Evolutionary conservation across 2,113 vertebrate genomes (phyloP).

Genomic region (Psittacara wagleri): DNA sequence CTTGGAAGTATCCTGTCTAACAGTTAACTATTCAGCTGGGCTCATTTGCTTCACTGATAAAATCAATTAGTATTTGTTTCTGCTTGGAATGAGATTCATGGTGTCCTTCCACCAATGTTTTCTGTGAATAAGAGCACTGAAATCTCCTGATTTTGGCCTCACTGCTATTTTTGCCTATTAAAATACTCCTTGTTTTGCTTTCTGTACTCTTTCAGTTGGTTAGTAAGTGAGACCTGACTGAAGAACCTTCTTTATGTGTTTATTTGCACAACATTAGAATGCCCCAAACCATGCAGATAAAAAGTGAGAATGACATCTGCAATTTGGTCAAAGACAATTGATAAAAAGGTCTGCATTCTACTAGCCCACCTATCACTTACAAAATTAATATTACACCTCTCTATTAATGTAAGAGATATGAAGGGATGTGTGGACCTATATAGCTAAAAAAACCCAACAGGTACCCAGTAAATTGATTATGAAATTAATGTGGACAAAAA

Average conservation of each 20-base stretch:
- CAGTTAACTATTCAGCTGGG: neutral
- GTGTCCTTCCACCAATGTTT: neutral
- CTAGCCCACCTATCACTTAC: neutral
- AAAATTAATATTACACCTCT: neutral
- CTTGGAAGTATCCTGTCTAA: neutral
- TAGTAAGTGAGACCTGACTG: neutral
- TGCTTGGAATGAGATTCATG: neutral
- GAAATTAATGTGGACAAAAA: neutral
- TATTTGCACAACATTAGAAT: neutral
- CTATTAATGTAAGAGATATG: neutral
- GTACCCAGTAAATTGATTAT: neutral
- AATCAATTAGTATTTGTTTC: constrained; percentile 1
- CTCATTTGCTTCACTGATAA: neutral
- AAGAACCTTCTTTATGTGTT: neutral
- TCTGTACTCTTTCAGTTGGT: neutral
- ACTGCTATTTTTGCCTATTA: neutral
- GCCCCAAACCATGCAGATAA: neutral
- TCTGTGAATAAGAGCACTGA: neutral
- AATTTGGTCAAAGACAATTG: neutral
- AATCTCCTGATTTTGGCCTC: neutral
- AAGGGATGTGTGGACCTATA: neutral
- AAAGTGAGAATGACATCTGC: neutral
- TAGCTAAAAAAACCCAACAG: neutral
- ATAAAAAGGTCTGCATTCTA: neutral
- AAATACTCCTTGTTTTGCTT: neutral